Percentiles rank a stretch among this genome's conserved stretches.
These are phyloP conservation scores for Seira ritae DNA, from an alignment of 2,888 invertebrate species.

Conservation along the genomic window DNA sequence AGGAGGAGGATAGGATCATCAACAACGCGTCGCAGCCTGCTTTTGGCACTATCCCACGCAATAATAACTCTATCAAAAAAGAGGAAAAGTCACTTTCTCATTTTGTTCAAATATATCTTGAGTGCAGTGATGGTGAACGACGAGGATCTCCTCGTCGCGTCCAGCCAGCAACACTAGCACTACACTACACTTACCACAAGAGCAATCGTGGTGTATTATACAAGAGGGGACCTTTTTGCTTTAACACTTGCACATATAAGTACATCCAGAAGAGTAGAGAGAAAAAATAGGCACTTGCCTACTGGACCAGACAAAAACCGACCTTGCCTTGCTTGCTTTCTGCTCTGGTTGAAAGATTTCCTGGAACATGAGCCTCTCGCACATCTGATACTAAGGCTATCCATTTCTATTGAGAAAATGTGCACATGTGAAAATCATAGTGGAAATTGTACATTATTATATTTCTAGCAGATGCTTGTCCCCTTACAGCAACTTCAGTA, in stretches of 20 bases:
- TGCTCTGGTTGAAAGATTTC: slow-evolving; percentile 59
- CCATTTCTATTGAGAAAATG: slow-evolving; percentile 46
- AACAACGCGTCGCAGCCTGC: slow-evolving; percentile 49
- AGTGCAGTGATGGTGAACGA: slow-evolving; percentile 63
- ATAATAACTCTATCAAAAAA: slow-evolving; percentile 64
- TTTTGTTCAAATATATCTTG: slow-evolving; percentile 58
- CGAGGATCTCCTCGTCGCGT: slow-evolving; percentile 40
- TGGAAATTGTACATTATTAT: too few relatives aligned
- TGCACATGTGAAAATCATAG: slow-evolving; percentile 60
- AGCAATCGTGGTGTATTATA: slow-evolving; percentile 21
- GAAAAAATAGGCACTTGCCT: slow-evolving; percentile 30
- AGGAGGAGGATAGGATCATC: slow-evolving; percentile 49
- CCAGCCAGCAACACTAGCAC: too few relatives aligned
- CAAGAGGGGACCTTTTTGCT: slow-evolving; percentile 48
- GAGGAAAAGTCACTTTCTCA: slow-evolving; percentile 61
- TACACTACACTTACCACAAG: slow-evolving; percentile 26
- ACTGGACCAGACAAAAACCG: slow-evolving; percentile 30
- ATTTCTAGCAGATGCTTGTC: too few relatives aligned
- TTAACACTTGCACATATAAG: slow-evolving; percentile 19
- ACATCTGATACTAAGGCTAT: slow-evolving; percentile 21
- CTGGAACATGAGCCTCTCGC: slow-evolving; percentile 51
- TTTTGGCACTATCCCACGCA: slow-evolving; percentile 52
- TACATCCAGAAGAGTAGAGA: slow-evolving; percentile 1
- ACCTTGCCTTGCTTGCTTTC: slow-evolving; percentile 25
- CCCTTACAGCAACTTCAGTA: too few relatives aligned